A percentile compares a stretch with the other conserved stretches of the same genome.
These are phyloP conservation scores for Salpingus planirostris DNA, from an alignment of 2,888 invertebrate genomes.

Conservation along the genomic window DNA sequence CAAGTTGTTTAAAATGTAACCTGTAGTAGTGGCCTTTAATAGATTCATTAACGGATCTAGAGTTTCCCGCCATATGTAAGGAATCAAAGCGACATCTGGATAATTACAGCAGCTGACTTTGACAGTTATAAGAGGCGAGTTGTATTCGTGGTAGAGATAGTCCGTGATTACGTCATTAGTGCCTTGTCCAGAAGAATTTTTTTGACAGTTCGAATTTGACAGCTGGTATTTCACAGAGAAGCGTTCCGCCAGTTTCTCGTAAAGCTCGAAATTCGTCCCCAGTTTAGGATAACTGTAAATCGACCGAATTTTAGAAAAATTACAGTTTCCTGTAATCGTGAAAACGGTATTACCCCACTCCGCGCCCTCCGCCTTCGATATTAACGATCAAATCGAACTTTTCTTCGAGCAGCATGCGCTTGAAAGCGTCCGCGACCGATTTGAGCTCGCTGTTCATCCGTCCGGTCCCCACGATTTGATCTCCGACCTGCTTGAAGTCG, in stretches of 20 bases:
- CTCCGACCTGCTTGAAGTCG: conserved; percentile 55
- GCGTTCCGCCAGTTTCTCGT: conserved; percentile 42
- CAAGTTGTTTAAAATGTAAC: conserved; percentile 28
- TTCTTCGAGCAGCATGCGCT: conserved; percentile 55
- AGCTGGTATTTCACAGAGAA: neutral
- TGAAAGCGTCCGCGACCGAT: conserved; percentile 51
- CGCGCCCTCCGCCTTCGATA: conserved; percentile 63
- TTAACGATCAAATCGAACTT: conserved; percentile 65
- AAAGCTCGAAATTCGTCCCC: conserved; percentile 31
- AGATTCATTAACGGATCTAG: conserved; percentile 56
- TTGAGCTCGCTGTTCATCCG: conserved; percentile 37
- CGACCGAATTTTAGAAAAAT: no score
- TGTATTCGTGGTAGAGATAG: conserved; percentile 52
- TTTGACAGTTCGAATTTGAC: neutral
- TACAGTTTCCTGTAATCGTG: no score
- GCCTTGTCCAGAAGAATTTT: neutral
- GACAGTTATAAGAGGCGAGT: conserved; percentile 58
- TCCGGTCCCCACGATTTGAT: conserved; percentile 47
- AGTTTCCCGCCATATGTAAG: conserved; percentile 62
- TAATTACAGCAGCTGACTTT: conserved; percentile 78
- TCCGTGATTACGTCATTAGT: conserved; percentile 48
- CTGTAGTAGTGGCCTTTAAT: conserved; percentile 53
- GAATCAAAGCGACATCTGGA: conserved; percentile 59
- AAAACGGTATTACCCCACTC: conserved; percentile 49
- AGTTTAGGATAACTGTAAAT: conserved; percentile 33